Base-by-base conservation (phyloP, 2,113 vertebrate genomes). In the Siniperca chuatsi region DNA sequence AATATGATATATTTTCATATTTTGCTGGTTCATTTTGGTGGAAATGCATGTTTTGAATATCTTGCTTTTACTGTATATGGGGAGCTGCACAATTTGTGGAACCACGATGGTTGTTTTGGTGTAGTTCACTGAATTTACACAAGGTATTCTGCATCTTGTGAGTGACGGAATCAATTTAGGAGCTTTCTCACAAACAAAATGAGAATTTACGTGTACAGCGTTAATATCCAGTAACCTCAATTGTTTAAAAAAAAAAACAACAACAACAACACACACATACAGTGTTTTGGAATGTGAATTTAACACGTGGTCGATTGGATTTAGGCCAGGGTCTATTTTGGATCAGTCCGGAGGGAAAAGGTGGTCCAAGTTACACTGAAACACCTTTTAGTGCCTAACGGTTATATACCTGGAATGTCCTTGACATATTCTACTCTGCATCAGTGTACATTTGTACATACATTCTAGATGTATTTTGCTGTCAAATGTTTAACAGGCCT, bases 341-440 rank as follows among this genome's bases (percentile, higher is more conserved):
- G 88, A 91, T 92, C 85, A 82, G 90, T 82, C 40, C 40, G 64
- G 79, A 90, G 61, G 71, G 68, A 90, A 85, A 89, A 85, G 87
- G 80, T 86, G 89, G 89, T 91, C 90, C 89, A 87, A 90, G 89
- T 91, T 89, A 90, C 89, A 90, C 94, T 88, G 86, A 93, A 92
- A 95, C 93, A 95, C 94, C 95, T 94, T 92, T 92, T 93, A 96
- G 95, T 96, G 95, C 95, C 95, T 96, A 89, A 91, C 81, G 89
- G 93, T 94, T 82, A 88, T 79, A 85, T 86, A 87, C 94, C 95
- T 95, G 93, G 92, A 96, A 95, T 94, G 94, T 95, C 87, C 85
- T 92, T 90, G 86, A 93, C 90, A 77, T 89, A 76, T 62, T 90
- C 82, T 88, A 88, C 85, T 95, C 83, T 90, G 87, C 92, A 89